These are phyloP conservation scores for Nephila pilipes DNA, from an alignment of 1,140 invertebrate genomes.

Conservation along the genomic window DNA sequence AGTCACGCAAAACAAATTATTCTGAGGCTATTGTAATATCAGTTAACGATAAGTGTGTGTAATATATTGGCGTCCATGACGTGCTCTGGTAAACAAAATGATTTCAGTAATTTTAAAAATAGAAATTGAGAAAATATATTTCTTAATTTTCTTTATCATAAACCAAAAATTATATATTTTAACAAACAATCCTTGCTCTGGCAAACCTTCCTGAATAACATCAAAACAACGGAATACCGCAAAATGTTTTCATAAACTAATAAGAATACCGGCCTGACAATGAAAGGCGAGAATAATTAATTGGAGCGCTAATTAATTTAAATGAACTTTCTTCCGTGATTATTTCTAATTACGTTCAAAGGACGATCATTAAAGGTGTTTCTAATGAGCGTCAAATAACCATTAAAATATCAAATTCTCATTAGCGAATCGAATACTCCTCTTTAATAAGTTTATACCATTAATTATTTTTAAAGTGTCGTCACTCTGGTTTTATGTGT, in stretches of 20 bases:
- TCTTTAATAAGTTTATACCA: constrained; percentile 59
- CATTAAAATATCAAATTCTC: constrained; percentile 72
- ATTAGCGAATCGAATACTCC: constrained; percentile 56
- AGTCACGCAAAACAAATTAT: too few relatives aligned
- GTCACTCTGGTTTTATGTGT: constrained; percentile 36
- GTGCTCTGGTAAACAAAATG: too few relatives aligned
- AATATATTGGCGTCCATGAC: too few relatives aligned
- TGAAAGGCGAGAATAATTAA: constrained; percentile 58
- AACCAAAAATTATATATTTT: too few relatives aligned
- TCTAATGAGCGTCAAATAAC: constrained; percentile 62
- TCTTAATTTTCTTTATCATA: too few relatives aligned
- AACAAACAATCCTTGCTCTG: too few relatives aligned
- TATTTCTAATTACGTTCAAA: constrained; percentile 63
- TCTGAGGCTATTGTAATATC: too few relatives aligned
- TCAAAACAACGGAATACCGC: neutral
- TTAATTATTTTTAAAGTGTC: constrained; percentile 72
- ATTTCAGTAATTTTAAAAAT: too few relatives aligned
- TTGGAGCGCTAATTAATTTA: constrained; percentile 62
- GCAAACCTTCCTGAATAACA: neutral
- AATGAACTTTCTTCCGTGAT: constrained; percentile 58
- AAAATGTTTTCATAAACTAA: constrained; percentile 4
- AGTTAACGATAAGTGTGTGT: too few relatives aligned
- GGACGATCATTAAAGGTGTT: constrained; percentile 63
- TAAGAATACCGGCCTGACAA: constrained; percentile 10
- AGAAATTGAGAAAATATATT: too few relatives aligned